Base-by-base conservation (phyloP, 1,140 invertebrate species). In the Bombyx mandarina region DNA sequence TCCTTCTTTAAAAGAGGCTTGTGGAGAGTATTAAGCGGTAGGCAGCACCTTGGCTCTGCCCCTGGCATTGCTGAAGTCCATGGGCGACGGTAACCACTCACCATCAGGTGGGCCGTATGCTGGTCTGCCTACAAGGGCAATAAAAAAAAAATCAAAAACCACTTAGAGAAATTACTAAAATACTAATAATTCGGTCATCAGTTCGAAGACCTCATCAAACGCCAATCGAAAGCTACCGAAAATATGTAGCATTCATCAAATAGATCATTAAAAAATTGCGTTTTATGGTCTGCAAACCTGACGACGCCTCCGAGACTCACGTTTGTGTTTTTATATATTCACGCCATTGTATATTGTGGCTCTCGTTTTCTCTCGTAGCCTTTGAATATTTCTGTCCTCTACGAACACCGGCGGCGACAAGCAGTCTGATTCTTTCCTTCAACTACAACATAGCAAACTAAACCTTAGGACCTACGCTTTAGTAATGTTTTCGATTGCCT, bases 371-470 rank as follows among this genome's bases (percentile, higher is more conserved):
- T 52, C 75, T 56, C 61, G 43, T 52, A 42, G 35, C 55, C 59
- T 60, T n/a, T 64, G 46, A 43, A 57, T 74, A 48, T 52, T 49
- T 60, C 61, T 66, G 61, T 84, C 79, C 75, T 71, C 60, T 60
- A 80, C 67, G 51, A 49, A 53, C 62, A 64, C 57, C 58, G 66
- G 70, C 69, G 82, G 82, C 82, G 82, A 86, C 82, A 84, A 74
- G 80, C 82, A 71, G 82, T 86, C 82, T 86, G 82, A 74, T 77
- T 62, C 69, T 75, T 71, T 76, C 66, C 69, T 69, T 61, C 75
- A 69, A 67, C 70, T 67, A 69, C 60, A 60, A 71, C 75, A 66
- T 63, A 63, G 77, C 71, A 82, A 82, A 84, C 71, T 69, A 77
- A 82, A 80, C 81, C 75, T 76, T 78, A 82, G 73, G 71, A 78